Percentiles rank a stretch among this genome's conserved stretches.
Conservation (phyloP, 2,113 vertebrate species). For the Benitochromis conjunctus region DNA sequence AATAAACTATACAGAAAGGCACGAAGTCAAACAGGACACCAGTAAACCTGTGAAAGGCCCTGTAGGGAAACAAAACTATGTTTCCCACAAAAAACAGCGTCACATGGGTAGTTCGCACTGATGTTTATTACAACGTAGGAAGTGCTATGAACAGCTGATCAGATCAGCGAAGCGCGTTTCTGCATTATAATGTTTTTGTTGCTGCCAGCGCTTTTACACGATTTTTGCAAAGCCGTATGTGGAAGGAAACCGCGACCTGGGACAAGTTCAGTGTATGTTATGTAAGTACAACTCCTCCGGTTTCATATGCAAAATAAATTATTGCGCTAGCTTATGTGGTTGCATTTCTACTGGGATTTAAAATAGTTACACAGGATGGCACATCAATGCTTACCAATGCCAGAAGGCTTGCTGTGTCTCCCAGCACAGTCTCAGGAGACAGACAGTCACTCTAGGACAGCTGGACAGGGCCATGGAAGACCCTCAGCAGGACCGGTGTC, state of each 20-base stretch:
- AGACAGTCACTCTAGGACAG: neutral
- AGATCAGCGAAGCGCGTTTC: neutral
- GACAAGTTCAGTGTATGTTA: neutral
- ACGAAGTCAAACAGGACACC: neutral
- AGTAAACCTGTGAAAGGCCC: neutral
- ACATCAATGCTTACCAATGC: neutral
- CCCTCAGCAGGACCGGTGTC: neutral
- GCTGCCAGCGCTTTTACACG: fast-evolving
- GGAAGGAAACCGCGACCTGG: neutral
- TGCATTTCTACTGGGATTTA: neutral
- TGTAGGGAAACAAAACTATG: too few species aligned
- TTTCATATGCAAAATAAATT: neutral
- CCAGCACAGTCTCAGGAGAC: neutral
- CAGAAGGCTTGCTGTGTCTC: neutral
- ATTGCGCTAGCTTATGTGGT: neutral
- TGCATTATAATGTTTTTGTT: neutral
- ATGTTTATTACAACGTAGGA: fast-evolving
- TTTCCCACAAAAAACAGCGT: too few species aligned
- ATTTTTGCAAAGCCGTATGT: neutral
- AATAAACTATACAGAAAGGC: neutral
- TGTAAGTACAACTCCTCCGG: neutral
- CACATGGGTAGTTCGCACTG: neutral
- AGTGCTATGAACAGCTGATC: neutral
- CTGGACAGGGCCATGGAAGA: neutral
- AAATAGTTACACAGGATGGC: too few species aligned